phyloP scores from a whole-genome alignment of 2,113 vertebrate genomes.

The Carassius gibelio region DNA sequence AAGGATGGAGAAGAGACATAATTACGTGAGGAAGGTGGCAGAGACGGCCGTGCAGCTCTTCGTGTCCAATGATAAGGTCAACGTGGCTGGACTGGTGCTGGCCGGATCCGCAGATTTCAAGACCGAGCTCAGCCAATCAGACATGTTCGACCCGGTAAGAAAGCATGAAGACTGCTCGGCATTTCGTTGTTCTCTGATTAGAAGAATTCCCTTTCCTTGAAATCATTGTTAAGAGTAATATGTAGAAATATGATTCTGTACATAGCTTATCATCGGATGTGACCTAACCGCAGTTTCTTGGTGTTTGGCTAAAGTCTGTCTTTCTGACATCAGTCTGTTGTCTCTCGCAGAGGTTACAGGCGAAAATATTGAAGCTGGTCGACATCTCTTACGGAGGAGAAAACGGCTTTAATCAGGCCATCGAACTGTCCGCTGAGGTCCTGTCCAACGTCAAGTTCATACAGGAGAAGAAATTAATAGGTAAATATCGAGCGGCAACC shows the following conservation, averaged over 20 bases:
- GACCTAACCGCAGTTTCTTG: background rate
- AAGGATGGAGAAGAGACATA: conserved; percentile 98
- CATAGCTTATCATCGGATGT: background rate
- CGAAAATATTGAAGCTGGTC: conserved; percentile 98
- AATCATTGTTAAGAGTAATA: too few relatives aligned
- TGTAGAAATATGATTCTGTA: background rate
- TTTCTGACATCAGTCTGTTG: conserved; percentile 25
- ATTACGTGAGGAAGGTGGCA: conserved; percentile 98
- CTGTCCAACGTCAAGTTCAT: conserved; percentile 99
- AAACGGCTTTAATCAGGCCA: conserved; percentile 99
- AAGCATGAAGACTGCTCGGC: background rate
- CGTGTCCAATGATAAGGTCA: conserved; percentile 98
- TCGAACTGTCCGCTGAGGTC: conserved; percentile 97
- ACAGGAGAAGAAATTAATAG: conserved; percentile 99
- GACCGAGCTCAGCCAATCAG: conserved; percentile 97
- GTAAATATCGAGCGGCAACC: conserved; percentile 63
- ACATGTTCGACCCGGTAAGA: conserved; percentile 99
- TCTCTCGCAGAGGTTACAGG: conserved; percentile 88
- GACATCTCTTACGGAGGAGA: conserved; percentile 99
- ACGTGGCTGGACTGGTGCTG: conserved; percentile 95
- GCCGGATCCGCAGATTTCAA: conserved; percentile 99
- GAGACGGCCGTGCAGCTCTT: conserved; percentile 98
- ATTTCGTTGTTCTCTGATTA: background rate
- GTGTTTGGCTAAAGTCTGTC: background rate
- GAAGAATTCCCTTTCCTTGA: background rate